phyloP scores from a whole-genome alignment of 2,888 invertebrate species.

The Drosophila aldrichi region DNA sequence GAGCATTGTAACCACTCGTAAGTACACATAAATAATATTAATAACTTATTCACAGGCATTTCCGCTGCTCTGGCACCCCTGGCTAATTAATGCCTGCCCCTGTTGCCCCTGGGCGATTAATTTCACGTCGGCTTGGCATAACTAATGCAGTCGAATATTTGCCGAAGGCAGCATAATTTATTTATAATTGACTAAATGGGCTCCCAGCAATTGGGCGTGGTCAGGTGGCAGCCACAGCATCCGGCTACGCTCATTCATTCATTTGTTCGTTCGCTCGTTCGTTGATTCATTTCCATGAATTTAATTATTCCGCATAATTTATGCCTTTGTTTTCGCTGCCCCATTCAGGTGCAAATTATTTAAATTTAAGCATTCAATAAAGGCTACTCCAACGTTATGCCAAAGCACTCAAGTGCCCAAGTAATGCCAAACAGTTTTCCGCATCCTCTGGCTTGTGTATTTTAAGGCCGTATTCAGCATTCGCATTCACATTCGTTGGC shows the following conservation, averaged over 20 bases:
- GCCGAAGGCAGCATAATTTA: constrained; percentile 69
- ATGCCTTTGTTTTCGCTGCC: constrained; percentile 40
- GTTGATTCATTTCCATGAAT: constrained; percentile 63
- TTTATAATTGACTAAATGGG: constrained; percentile 77
- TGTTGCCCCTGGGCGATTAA: constrained; percentile 18
- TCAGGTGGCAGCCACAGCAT: constrained; percentile 20
- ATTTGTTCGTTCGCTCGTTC: constrained; percentile 21
- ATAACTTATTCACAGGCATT: constrained; percentile 52
- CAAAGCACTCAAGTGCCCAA: constrained; percentile 19
- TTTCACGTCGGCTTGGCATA: constrained; percentile 29
- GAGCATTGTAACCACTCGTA: constrained; percentile 41
- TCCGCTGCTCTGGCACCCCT: background rate
- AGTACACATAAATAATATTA: constrained; percentile 70
- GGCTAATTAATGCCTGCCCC: constrained; percentile 41
- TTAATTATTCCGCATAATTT: constrained; percentile 74
- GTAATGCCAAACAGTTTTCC: constrained; percentile 4
- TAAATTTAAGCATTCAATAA: constrained; percentile 50
- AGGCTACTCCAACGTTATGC: constrained; percentile 27
- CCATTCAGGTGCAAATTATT: constrained; percentile 52
- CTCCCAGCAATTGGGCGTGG: constrained; percentile 41
- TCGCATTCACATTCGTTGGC: background rate
- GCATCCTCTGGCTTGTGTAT: background rate
- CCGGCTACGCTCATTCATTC: constrained; percentile 20
- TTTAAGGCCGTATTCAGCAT: background rate
- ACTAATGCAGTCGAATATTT: constrained; percentile 44